Conservation (phyloP, 2,113 vertebrate species). For the Prolemur simus region DNA sequence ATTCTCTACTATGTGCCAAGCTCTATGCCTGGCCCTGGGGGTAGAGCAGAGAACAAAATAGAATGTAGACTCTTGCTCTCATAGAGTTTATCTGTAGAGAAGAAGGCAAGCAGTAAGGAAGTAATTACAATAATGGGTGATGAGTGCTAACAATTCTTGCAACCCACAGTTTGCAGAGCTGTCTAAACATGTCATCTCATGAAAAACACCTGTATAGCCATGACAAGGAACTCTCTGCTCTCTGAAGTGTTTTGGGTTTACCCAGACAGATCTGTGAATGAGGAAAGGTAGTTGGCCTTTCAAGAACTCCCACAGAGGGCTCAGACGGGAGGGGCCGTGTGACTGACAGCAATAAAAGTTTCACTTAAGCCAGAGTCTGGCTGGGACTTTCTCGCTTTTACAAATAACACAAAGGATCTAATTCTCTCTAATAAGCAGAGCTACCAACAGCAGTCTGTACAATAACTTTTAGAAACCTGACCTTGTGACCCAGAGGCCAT, state of each 20-base stretch:
- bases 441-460: constrained; percentile 61
- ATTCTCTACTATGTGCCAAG: background rate
- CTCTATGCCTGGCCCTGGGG: background rate
- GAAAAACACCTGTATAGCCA: constrained; percentile 61
- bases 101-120: constrained; percentile 5
- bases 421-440: constrained; percentile 76
- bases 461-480: constrained; percentile 76
- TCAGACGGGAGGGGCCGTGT: constrained; percentile 60
- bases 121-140: constrained; percentile 27
- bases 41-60: background rate
- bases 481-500: constrained; percentile 74
- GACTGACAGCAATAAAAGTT: constrained; percentile 76
- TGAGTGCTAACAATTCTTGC: constrained; percentile 38
- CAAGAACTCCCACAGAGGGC: constrained; percentile 61
- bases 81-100: background rate
- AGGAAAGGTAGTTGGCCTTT: constrained; percentile 61
- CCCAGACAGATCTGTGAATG: constrained; percentile 48
- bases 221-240: constrained; percentile 49
- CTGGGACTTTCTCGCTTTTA: constrained; percentile 66
- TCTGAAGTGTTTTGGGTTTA: constrained; percentile 68
- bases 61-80: background rate
- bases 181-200: constrained; percentile 66
- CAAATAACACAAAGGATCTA: constrained; percentile 75
- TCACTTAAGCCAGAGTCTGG: constrained; percentile 71
- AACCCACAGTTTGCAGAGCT: constrained; percentile 53